Conservation (phyloP, 2,888 invertebrate genomes). For the Lepas anatifera region DNA sequence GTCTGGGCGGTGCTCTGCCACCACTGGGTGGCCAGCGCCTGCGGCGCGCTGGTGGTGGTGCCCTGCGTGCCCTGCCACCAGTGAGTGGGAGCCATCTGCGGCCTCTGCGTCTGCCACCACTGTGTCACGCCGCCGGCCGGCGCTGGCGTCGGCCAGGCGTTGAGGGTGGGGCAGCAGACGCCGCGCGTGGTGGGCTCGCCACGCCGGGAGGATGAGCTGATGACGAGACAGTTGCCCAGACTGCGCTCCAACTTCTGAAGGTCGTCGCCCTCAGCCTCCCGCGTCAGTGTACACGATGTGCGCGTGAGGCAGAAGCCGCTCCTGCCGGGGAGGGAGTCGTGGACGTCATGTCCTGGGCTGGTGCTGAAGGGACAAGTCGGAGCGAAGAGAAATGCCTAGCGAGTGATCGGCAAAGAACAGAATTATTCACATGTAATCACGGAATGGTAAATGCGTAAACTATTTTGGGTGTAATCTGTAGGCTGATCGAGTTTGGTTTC, state of each 20-base stretch:
- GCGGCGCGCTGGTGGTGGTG: neutral
- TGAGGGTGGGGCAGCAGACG: neutral
- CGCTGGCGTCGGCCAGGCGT: neutral
- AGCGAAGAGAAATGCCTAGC: no score
- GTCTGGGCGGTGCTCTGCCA: neutral
- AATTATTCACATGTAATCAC: no score
- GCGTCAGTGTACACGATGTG: neutral
- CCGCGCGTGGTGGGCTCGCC: neutral
- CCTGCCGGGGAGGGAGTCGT: no score
- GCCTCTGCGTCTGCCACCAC: neutral
- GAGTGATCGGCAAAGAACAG: no score
- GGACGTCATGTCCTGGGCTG: no score
- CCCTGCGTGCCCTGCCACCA: neutral
- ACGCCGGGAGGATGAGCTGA: neutral
- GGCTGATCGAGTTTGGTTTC: no score
- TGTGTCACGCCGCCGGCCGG: neutral
- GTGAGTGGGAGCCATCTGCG: neutral
- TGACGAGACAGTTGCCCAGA: neutral
- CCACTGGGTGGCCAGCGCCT: neutral
- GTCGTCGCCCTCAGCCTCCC: neutral
- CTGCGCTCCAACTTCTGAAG: neutral
- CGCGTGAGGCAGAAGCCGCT: neutral
- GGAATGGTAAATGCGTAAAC: no score
- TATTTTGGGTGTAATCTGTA: no score
- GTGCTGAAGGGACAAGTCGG: no score